Conservation (phyloP, 2,888 invertebrate species). For the Darwinula stevensoni region DNA sequence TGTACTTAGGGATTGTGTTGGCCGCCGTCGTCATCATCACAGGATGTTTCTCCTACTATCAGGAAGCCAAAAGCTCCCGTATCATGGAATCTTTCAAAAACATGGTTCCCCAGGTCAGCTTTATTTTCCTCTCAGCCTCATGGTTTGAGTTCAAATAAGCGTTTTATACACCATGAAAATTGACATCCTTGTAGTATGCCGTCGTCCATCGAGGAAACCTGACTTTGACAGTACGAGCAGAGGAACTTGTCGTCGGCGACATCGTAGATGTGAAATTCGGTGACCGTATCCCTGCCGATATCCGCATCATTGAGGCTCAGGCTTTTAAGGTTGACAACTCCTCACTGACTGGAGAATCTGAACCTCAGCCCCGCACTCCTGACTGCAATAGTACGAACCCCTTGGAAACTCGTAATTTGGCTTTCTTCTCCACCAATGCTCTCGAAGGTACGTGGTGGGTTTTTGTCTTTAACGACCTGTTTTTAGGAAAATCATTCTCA, state of each 20-base stretch:
- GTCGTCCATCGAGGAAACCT: too few species aligned
- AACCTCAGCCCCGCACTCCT: conserved; percentile 66
- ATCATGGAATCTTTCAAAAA: conserved; percentile 25
- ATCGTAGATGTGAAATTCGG: too few species aligned
- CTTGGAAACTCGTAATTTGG: conserved; percentile 64
- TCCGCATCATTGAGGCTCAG: conserved; percentile 22
- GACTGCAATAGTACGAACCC: conserved; percentile 85
- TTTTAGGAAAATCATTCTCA: too few species aligned
- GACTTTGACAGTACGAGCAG: too few species aligned
- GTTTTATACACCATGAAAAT: too few species aligned
- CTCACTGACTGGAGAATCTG: too few species aligned
- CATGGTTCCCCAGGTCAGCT: conserved; percentile 27
- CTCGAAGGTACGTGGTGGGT: conserved; percentile 39
- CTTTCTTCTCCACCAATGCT: conserved; percentile 83
- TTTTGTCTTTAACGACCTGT: too few species aligned
- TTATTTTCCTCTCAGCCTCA: too few species aligned
- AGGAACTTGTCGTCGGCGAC: too few species aligned
- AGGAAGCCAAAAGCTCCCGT: conserved; percentile 24
- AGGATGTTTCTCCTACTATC: conserved; percentile 25
- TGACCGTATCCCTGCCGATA: too few species aligned
- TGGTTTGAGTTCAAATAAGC: too few species aligned
- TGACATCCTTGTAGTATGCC: too few species aligned
- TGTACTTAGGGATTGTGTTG: conserved; percentile 23
- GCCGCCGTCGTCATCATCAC: conserved; percentile 23
- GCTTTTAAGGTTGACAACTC: conserved; percentile 33